These are phyloP conservation scores for Arctopsyche grandis DNA, from an alignment of 1,140 invertebrate genomes.

Conservation along the genomic window DNA sequence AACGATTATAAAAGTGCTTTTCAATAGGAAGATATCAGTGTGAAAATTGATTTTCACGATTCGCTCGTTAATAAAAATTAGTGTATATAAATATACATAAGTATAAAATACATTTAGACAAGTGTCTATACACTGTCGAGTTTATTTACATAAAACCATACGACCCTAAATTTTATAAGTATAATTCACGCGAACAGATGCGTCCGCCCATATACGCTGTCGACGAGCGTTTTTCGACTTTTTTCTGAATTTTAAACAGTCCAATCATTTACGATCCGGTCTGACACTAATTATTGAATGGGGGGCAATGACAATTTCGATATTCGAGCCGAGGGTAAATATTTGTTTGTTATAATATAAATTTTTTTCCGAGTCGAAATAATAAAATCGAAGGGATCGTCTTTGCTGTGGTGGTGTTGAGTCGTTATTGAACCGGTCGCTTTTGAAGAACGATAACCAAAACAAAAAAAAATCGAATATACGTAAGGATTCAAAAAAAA, in stretches of 20 bases:
- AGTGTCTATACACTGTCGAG: not conserved
- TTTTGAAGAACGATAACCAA: constrained; percentile 20
- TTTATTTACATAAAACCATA: constrained; percentile 5
- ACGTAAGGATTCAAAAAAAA: constrained; percentile 9
- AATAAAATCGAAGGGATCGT: constrained; percentile 24
- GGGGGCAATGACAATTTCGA: not conserved
- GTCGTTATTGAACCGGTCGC: constrained; percentile 14
- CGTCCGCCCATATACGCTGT: constrained; percentile 9
- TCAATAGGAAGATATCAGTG: no score
- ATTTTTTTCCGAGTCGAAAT: not conserved
- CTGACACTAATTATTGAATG: constrained; percentile 21
- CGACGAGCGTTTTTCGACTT: not conserved
- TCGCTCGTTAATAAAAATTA: not conserved
- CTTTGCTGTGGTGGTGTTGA: not conserved
- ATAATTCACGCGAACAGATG: constrained; percentile 20
- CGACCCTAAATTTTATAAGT: constrained; percentile 17
- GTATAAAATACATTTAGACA: constrained; percentile 11
- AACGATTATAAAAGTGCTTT: not conserved
- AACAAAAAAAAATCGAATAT: not conserved
- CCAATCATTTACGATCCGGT: constrained; percentile 23
- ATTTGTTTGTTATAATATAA: not conserved
- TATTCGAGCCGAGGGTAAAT: constrained; percentile 7
- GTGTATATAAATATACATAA: not conserved
- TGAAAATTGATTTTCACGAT: no score
- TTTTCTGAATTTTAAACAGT: constrained; percentile 9